phyloP scores from a whole-genome alignment of 2,888 invertebrate species.

The Linnaemya tessellans region DNA sequence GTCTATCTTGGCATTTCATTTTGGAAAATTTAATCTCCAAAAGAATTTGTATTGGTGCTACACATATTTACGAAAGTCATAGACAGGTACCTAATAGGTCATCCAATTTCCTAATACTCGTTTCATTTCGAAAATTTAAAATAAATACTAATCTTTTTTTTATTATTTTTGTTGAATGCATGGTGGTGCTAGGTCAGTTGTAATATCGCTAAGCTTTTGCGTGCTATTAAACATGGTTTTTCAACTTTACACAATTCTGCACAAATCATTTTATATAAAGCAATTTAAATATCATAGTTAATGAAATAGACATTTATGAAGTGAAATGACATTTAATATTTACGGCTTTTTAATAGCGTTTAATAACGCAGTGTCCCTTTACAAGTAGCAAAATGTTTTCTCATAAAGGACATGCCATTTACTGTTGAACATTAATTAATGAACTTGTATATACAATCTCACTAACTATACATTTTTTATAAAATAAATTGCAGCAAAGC shows the following conservation, averaged over 20 bases:
- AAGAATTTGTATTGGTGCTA: too few species aligned
- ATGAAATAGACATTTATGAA: conserved; percentile 11
- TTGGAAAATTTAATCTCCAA: too few species aligned
- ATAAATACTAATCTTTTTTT: too few species aligned
- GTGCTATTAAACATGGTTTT: too few species aligned
- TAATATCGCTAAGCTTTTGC: too few species aligned
- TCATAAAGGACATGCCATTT: conserved; percentile 56
- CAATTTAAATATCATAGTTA: background rate
- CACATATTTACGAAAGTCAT: too few species aligned
- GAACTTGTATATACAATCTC: background rate
- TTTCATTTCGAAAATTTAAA: too few species aligned
- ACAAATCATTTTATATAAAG: background rate
- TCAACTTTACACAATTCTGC: background rate
- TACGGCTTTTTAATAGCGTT: conserved; percentile 46
- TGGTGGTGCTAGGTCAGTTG: too few species aligned
- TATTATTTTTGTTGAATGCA: too few species aligned
- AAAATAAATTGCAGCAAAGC: background rate
- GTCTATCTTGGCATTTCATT: too few species aligned
- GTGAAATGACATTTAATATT: conserved; percentile 53
- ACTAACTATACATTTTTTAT: background rate
- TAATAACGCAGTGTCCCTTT: conserved; percentile 25
- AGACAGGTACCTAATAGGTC: too few species aligned
- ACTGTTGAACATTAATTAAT: background rate
- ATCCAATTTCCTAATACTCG: too few species aligned
- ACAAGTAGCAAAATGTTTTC: conserved; percentile 2